phyloP scores from a whole-genome alignment of 2,888 invertebrate species.

The Physocephala rufipes region DNA sequence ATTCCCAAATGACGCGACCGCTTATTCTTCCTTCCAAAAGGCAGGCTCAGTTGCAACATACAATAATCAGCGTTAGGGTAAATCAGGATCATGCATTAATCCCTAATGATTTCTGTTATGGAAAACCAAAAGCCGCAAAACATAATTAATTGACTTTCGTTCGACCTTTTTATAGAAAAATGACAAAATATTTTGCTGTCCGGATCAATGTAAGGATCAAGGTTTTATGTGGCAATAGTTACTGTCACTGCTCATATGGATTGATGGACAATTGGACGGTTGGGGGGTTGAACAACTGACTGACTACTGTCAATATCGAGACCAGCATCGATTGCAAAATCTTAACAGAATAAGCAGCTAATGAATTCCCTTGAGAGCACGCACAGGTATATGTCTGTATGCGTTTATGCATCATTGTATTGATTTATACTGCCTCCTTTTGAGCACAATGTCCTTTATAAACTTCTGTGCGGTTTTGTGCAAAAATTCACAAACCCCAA shows the following conservation, averaged over 20 bases:
- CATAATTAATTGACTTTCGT: slow-evolving; percentile 17
- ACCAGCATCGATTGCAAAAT: too few species aligned
- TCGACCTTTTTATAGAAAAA: slow-evolving; percentile 13
- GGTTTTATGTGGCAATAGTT: too few species aligned
- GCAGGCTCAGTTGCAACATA: too few species aligned
- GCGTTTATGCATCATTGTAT: background rate
- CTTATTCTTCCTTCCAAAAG: too few species aligned
- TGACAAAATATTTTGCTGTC: slow-evolving; percentile 25
- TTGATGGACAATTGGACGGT: too few species aligned
- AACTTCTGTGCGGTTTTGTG: slow-evolving; percentile 16
- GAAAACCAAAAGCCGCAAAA: background rate
- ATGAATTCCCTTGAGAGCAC: background rate
- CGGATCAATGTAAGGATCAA: slow-evolving; percentile 4
- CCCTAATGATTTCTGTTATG: slow-evolving; percentile 1
- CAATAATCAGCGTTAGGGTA: background rate
- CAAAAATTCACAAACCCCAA: background rate
- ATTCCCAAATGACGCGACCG: background rate
- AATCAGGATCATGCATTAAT: slow-evolving; percentile 3
- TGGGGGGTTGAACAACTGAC: too few species aligned
- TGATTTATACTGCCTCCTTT: background rate
- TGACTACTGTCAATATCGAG: too few species aligned
- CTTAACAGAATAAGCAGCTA: background rate
- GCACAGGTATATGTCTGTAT: background rate
- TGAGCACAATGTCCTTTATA: background rate
- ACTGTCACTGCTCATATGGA: too few species aligned